A percentile compares a stretch with the other conserved stretches of the same genome.
Evolutionary conservation across 1,140 invertebrate species (phyloP).

Genomic region (Drosophila rufa): DNA sequence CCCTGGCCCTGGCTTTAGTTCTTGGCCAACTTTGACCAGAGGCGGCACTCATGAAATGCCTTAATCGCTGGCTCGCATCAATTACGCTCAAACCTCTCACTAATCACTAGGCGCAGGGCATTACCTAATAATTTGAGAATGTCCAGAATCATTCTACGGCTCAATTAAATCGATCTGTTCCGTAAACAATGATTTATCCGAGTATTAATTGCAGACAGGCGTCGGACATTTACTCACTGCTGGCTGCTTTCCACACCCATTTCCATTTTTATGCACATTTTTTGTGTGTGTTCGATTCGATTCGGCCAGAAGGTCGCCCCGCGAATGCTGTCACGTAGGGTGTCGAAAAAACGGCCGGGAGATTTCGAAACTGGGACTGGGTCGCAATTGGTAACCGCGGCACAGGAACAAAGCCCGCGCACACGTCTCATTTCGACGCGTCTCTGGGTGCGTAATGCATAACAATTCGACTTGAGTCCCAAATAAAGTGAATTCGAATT

Average conservation of each 20-base stretch:
- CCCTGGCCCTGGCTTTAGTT: constrained; percentile 17
- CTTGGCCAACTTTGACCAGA: constrained; percentile 25
- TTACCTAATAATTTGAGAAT: constrained; percentile 9
- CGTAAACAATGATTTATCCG: constrained; percentile 7
- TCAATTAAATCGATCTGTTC: constrained; percentile 5
- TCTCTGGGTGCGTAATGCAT: constrained; percentile 71
- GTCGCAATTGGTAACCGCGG: constrained; percentile 71
- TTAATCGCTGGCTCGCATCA: constrained; percentile 48
- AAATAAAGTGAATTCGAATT: constrained; percentile 34
- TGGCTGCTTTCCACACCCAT: constrained; percentile 23
- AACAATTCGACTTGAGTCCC: constrained; percentile 45
- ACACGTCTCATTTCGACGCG: constrained; percentile 54
- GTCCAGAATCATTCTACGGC: background rate
- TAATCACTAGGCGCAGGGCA: constrained; percentile 8
- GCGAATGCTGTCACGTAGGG: constrained; percentile 66
- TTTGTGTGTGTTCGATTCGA: constrained; percentile 2
- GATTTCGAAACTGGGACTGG: constrained; percentile 79
- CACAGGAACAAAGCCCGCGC: constrained; percentile 63
- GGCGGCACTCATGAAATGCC: constrained; percentile 33
- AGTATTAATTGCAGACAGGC: constrained; percentile 31
- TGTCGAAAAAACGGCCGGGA: constrained; percentile 54
- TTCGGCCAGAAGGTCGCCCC: constrained; percentile 37
- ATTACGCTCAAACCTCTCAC: constrained; percentile 18
- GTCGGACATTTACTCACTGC: background rate
- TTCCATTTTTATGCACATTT: constrained; percentile 30